phyloP scores from a whole-genome alignment of 2,888 invertebrate genomes.

The Drosophila meridionalis region DNA sequence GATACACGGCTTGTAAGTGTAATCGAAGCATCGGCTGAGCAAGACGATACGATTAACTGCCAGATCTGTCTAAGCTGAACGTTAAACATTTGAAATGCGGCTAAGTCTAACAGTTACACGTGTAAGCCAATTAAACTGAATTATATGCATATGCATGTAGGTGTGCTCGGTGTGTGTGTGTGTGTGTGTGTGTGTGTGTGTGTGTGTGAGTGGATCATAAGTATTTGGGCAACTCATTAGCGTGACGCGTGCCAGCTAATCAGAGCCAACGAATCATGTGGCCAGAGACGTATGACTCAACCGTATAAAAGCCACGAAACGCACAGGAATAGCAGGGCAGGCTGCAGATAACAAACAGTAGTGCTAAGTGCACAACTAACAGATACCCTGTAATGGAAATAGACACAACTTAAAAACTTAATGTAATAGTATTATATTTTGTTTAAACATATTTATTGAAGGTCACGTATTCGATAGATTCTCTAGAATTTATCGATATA shows the following conservation, averaged over 20 bases:
- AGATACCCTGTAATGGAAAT: neutral
- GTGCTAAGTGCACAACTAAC: neutral
- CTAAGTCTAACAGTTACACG: slow-evolving; percentile 3
- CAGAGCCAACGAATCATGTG: slow-evolving; percentile 62
- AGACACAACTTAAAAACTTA: neutral
- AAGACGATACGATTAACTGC: slow-evolving; percentile 27
- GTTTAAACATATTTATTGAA: neutral
- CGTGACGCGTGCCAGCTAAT: slow-evolving; percentile 74
- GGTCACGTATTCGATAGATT: neutral
- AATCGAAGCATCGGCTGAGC: slow-evolving; percentile 38
- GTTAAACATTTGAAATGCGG: slow-evolving; percentile 10
- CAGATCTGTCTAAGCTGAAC: slow-evolving; percentile 1
- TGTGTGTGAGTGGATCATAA: slow-evolving; percentile 19
- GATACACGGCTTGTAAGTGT: slow-evolving; percentile 34
- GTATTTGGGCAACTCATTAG: slow-evolving; percentile 60
- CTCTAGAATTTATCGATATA: neutral
- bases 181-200: neutral
- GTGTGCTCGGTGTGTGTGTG: neutral
- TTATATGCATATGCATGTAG: neutral
- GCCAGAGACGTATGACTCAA: slow-evolving; percentile 51
- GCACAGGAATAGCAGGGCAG: slow-evolving; percentile 27
- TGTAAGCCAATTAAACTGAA: slow-evolving; percentile 8
- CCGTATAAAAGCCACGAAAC: slow-evolving; percentile 44
- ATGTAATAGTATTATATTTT: too few species aligned
- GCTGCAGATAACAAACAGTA: neutral